Conservation (phyloP, 2,797 vertebrate genomes). For the Psittacula echo region DNA sequence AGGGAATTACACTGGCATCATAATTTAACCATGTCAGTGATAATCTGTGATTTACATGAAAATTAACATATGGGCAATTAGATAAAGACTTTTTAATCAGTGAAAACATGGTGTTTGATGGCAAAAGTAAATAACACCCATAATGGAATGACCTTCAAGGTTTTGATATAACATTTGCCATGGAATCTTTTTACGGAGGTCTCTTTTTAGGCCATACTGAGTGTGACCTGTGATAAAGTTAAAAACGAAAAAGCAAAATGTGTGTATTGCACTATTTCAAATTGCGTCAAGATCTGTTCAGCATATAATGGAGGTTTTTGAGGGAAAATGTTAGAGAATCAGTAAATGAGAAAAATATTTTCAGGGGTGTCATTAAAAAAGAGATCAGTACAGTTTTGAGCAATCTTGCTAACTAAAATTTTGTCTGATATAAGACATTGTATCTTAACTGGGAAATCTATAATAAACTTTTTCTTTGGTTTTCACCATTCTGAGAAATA, state of each 20-base stretch:
- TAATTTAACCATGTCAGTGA: background rate
- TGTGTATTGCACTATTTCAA: background rate
- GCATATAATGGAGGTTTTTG: background rate
- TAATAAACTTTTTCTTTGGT: background rate
- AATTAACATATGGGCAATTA: background rate
- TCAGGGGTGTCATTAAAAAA: background rate
- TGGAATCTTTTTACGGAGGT: background rate
- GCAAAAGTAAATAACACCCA: background rate
- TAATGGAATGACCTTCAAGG: background rate
- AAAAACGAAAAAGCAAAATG: background rate
- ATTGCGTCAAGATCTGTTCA: background rate
- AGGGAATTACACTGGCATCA: background rate
- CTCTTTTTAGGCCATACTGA: background rate
- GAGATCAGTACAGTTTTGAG: background rate
- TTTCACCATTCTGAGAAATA: background rate
- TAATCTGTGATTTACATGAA: background rate
- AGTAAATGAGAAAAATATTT: background rate
- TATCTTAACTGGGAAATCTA: background rate
- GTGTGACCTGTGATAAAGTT: background rate
- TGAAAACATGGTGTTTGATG: background rate
- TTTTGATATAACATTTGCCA: background rate
- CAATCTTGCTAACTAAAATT: background rate
- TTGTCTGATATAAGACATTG: background rate
- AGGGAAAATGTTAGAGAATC: background rate
- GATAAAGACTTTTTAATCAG: background rate